A percentile compares a stretch with the other conserved stretches of the same genome.
Evolutionary conservation across 2,888 invertebrate genomes (phyloP).

Genomic region (Ptycholaimellus sp.): DNA sequence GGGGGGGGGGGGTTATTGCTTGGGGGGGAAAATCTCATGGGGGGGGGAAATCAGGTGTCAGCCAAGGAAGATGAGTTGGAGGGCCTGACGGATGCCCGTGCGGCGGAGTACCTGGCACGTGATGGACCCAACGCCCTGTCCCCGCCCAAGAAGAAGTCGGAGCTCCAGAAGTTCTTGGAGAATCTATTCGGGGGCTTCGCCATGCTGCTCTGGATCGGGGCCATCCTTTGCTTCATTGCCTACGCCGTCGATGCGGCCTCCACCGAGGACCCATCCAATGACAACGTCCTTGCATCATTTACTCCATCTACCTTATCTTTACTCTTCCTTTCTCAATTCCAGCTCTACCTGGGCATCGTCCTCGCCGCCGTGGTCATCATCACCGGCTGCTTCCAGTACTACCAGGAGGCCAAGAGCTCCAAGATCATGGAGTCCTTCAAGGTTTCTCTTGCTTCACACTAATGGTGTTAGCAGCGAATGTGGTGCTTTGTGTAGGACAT

Average conservation of each 20-base stretch:
- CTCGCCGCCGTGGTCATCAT: constrained; percentile 43
- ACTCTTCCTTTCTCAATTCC: no score
- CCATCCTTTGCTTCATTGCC: constrained; percentile 23
- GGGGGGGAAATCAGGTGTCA: no score
- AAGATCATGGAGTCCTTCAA: constrained; percentile 62
- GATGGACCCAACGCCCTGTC: constrained; percentile 57
- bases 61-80: no score
- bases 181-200: constrained; percentile 92
- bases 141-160: constrained; percentile 86
- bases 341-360: constrained; percentile 40
- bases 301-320: no score
- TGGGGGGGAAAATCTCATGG: no score
- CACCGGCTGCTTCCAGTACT: constrained; percentile 47
- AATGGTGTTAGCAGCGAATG: no score
- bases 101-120: constrained; percentile 74
- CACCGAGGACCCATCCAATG: constrained; percentile 29
- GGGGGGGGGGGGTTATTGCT: no score
- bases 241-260: constrained; percentile 24
- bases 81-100: constrained; percentile 89
- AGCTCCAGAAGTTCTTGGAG: constrained; percentile 98
- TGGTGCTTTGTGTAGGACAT: no score
- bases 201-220: constrained; percentile 49
- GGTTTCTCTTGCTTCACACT: no score
- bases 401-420: constrained; percentile 46
- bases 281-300: no score